A percentile compares a stretch with the other conserved stretches of the same genome.
These are phyloP conservation scores for Ichneumon xanthorius DNA, from an alignment of 2,888 invertebrate species.

Conservation along the genomic window DNA sequence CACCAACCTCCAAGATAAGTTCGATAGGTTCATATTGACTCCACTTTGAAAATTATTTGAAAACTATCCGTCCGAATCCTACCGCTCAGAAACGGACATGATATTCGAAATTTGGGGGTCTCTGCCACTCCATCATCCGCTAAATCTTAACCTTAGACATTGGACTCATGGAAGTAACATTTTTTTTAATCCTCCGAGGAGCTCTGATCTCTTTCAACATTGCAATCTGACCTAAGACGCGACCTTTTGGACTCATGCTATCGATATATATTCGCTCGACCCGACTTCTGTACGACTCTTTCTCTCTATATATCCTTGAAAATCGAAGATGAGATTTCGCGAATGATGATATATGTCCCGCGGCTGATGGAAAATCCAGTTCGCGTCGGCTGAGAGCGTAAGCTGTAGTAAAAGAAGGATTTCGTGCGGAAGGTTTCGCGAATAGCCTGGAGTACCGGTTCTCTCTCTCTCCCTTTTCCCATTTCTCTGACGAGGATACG, in stretches of 20 bases:
- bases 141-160: neutral
- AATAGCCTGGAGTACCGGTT: constrained; percentile 1
- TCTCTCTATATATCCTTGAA: constrained; percentile 12
- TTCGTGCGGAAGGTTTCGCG: constrained; percentile 28
- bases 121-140: neutral
- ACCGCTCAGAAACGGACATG: too few species aligned
- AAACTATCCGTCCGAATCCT: too few species aligned
- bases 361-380: constrained; percentile 52
- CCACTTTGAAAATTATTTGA: neutral
- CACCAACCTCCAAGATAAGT: neutral
- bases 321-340: constrained; percentile 51
- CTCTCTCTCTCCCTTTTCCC: constrained; percentile 12
- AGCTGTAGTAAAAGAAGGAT: constrained; percentile 50
- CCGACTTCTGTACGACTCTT: constrained; percentile 17
- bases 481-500: constrained; percentile 32
- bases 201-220: neutral
- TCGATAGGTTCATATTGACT: neutral
- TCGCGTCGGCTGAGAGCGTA: constrained; percentile 33
- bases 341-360: constrained; percentile 29
- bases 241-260: neutral
- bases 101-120: too few species aligned
- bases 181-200: neutral
- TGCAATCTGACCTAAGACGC: neutral
- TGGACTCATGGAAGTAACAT: neutral
- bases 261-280: neutral